Evolutionary conservation across 2,888 invertebrate species (phyloP).

Genomic region (Bombyx huttoni): DNA sequence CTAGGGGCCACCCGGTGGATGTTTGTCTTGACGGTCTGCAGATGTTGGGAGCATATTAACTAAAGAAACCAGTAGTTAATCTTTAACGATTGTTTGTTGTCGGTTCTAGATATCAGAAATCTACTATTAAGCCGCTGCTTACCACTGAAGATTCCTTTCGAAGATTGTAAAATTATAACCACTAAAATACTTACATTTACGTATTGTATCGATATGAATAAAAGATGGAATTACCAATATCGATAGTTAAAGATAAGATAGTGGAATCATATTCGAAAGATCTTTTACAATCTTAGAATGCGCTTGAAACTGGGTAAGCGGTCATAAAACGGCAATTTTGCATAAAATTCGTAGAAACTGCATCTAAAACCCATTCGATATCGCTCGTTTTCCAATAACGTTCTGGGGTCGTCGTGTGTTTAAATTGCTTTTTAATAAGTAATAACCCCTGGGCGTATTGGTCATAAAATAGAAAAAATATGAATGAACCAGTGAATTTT

Average conservation of each 20-base stretch:
- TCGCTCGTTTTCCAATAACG: slow-evolving; percentile 23
- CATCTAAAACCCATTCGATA: slow-evolving; percentile 24
- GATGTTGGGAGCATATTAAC: too few relatives aligned
- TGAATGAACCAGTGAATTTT: not conserved
- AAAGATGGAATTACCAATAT: not conserved
- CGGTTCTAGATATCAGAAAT: too few relatives aligned
- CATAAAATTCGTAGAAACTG: slow-evolving; percentile 29
- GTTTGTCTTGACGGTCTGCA: too few relatives aligned
- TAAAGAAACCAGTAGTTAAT: too few relatives aligned
- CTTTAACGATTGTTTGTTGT: too few relatives aligned
- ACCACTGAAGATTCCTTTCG: too few relatives aligned
- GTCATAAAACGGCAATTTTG: slow-evolving; percentile 35
- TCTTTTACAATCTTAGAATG: slow-evolving; percentile 8
- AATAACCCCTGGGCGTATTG: not conserved
- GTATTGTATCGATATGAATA: not conserved
- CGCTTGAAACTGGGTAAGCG: slow-evolving; percentile 19
- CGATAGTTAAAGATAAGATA: not conserved
- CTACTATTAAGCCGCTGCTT: too few relatives aligned
- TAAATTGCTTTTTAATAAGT: slow-evolving; percentile 13
- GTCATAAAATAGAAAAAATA: not conserved
- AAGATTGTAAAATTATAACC: too few relatives aligned
- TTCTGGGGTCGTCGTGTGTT: slow-evolving; percentile 16
- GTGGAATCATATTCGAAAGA: slow-evolving; percentile 3
- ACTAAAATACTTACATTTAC: not conserved
- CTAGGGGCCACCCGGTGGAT: too few relatives aligned